Evolutionary conservation across 30 jellyfish, hydroid and myxozoan genomes (phyloP).

Genomic region (Cassiopea andromeda): DNA sequence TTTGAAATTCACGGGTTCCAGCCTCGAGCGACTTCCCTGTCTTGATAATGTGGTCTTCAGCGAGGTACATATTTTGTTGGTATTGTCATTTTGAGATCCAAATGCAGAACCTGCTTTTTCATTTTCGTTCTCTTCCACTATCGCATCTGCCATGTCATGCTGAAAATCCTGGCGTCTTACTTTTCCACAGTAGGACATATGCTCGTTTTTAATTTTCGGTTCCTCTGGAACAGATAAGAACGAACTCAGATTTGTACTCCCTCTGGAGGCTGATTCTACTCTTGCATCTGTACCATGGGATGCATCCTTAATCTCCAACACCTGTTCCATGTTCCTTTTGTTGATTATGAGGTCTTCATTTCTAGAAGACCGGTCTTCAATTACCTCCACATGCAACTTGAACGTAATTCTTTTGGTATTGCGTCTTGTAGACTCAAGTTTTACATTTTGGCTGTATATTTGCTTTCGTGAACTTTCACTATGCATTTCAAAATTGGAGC

Average conservation of each 20-base stretch:
- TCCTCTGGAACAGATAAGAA: not conserved
- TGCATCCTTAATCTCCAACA: no score
- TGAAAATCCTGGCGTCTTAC: not conserved
- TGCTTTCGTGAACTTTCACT: not conserved
- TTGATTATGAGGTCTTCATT: not conserved
- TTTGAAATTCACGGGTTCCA: conserved; percentile 5
- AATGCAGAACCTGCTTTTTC: not conserved
- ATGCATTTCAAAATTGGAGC: not conserved
- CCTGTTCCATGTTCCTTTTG: not conserved
- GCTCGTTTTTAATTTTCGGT: not conserved
- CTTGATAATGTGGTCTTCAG: not conserved
- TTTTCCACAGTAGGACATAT: not conserved
- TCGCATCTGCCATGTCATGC: not conserved
- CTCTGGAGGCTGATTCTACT: not conserved
- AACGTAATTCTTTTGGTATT: conserved; percentile 14
- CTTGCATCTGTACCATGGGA: not conserved
- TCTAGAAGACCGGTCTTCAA: not conserved
- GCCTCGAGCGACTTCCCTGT: conserved; percentile 1
- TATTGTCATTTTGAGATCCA: not conserved
- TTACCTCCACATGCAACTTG: conserved; percentile 50
- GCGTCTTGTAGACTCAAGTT: not conserved
- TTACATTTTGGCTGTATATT: not conserved
- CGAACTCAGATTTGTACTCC: not conserved
- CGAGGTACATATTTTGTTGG: not conserved
- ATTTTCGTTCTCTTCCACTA: not conserved